These are phyloP conservation scores for Ammodytes dubius DNA, from an alignment of 2,113 vertebrate genomes.

Conservation along the genomic window DNA sequence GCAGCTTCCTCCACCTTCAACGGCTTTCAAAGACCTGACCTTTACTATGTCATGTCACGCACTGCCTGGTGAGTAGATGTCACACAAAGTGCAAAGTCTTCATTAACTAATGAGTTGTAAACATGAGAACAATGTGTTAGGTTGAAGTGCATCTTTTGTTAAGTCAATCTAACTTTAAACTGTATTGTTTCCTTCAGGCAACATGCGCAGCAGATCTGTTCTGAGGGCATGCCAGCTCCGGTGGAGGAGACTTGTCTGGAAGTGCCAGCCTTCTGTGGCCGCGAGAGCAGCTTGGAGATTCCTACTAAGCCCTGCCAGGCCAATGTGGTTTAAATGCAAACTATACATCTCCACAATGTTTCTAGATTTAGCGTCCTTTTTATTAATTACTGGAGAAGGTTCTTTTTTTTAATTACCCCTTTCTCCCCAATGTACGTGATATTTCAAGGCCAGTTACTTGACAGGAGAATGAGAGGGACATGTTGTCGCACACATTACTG, in stretches of 20 bases:
- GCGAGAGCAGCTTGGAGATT: conserved; percentile 90
- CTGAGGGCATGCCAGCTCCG: conserved; percentile 81
- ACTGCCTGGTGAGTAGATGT: conserved; percentile 88
- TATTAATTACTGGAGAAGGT: conserved; percentile 3
- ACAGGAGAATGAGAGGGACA: conserved; percentile 55
- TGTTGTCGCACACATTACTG: conserved; percentile 44
- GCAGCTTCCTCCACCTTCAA: conserved; percentile 98
- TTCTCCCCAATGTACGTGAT: conserved; percentile 32
- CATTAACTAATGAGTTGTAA: neutral
- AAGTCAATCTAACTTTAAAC: neutral
- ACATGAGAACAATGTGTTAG: neutral
- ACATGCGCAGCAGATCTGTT: conserved; percentile 90
- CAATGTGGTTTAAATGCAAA: conserved; percentile 83
- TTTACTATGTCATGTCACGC: conserved; percentile 93
- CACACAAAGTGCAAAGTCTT: neutral
- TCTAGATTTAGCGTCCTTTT: conserved; percentile 4
- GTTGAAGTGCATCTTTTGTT: neutral
- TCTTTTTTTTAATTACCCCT: neutral
- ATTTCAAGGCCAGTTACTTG: conserved; percentile 77
- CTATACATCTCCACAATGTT: conserved; percentile 4
- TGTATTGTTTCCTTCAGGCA: conserved; percentile 82
- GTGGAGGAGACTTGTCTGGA: conserved; percentile 83
- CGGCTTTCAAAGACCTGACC: conserved; percentile 94
- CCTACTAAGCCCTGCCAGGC: conserved; percentile 86
- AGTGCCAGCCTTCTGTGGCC: conserved; percentile 89